Evolutionary conservation across 92 coral and sea anemone genomes (phyloP).

Genomic region (Epizoanthus scotinus): DNA sequence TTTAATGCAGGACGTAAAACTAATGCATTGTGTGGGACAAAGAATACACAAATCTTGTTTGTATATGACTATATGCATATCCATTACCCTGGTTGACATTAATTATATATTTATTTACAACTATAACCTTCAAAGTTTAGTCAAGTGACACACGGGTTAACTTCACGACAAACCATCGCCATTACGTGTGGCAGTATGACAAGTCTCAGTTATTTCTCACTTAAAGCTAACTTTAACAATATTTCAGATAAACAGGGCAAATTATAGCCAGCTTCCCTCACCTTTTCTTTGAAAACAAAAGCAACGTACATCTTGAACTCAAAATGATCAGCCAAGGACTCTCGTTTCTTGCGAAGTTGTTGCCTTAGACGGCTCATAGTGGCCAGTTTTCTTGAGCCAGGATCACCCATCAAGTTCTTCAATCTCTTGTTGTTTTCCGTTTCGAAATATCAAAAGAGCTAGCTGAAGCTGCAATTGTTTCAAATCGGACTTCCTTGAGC

Average conservation of each 20-base stretch:
- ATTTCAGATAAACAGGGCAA: neutral
- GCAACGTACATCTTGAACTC: conserved; percentile 88
- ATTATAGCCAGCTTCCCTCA: conserved; percentile 26
- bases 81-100: no score
- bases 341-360: conserved; percentile 77
- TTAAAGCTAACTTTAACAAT: conserved; percentile 1
- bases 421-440: conserved; percentile 26
- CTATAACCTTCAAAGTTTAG: no score
- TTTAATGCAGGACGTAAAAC: no score
- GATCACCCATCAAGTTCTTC: conserved; percentile 62
- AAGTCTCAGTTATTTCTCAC: neutral
- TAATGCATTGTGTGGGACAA: no score
- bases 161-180: neutral
- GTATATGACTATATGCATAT: no score
- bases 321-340: conserved; percentile 93
- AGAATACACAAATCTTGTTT: no score
- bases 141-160: no score
- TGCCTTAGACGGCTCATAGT: conserved; percentile 73
- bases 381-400: conserved; percentile 77
- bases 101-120: no score
- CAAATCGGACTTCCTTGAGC: conserved; percentile 17
- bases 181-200: neutral
- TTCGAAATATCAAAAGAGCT: conserved; percentile 45
- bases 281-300: conserved; percentile 94
- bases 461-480: conserved; percentile 14